Evolutionary conservation across 2,797 vertebrate genomes (phyloP), one percentile per base, ranked within the genome.

Genomic region (Brotula barbata): DNA sequence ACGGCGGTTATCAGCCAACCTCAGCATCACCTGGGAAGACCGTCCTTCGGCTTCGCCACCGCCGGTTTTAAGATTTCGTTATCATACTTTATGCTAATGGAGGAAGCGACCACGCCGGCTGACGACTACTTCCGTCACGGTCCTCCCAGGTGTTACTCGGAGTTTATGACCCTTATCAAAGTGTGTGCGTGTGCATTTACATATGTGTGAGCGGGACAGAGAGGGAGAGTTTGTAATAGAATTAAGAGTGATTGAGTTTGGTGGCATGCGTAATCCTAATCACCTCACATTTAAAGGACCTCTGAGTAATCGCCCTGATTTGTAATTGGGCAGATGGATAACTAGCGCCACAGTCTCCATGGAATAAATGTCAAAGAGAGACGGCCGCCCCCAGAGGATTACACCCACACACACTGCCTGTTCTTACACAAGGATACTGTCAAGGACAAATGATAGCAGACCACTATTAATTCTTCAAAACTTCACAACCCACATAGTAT

Each of bases 171-270:
- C 78, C 75, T 62, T 65, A 68, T 75, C 74, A 33, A 59, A 51
- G 55, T 69, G 48, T 36, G 68, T 37, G 59, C 25, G 8, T 67
- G 36, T 20, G 19, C 42, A 19, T 48, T 33, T 34, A 50, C 57
- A 4, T 62, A 31, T 57, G 41, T 57, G 50, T 16, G 15, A 42
- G 20, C 28, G 28, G 17, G 20, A 36, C 19, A 23, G 41, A 46
- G 43, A 59, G 33, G 62, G 45, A 56, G 31, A 31, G 36, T 41
- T 57, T 42, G 22, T 80, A 80, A 78, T 77, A 61, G 70, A 81
- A 84, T 85, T 78, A 72, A 61, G 58, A 74, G 64, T 79, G 77
- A 85, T 63, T 71, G 74, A 74, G 75, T 66, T 78, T 58, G 49
- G 67, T 55, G 64, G 41, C 80, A 68, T 46, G 54, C 37, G 54